Percentiles rank a stretch among this genome's conserved stretches.
Conservation (phyloP, 2,113 vertebrate species). For the Sclerurus mexicanus region DNA sequence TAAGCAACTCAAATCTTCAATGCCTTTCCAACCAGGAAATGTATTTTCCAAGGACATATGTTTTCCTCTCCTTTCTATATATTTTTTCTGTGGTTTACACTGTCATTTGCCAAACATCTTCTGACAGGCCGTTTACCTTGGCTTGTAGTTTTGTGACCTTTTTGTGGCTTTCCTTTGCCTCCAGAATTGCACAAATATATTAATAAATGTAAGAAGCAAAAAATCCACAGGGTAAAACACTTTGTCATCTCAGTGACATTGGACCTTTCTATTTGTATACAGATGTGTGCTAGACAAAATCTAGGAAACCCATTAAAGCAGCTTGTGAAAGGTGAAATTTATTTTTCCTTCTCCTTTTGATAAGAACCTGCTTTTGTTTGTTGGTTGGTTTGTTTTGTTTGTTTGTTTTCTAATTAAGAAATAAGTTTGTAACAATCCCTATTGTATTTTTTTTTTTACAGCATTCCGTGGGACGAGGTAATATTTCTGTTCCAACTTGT, state of each 20-base stretch:
- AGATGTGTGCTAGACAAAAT: not conserved
- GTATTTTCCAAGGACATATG: not conserved
- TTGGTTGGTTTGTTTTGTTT: too few relatives aligned
- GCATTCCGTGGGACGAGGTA: not conserved
- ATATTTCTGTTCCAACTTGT: not conserved
- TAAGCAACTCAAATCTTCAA: not conserved
- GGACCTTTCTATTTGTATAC: not conserved
- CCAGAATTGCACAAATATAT: not conserved
- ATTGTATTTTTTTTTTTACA: not conserved
- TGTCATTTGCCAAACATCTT: slow-evolving; percentile 21
- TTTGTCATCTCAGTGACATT: not conserved
- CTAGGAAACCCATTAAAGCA: not conserved
- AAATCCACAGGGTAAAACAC: not conserved
- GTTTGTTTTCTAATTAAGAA: not conserved
- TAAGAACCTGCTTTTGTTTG: not conserved
- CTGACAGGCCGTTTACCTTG: slow-evolving; percentile 22
- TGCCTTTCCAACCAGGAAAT: not conserved
- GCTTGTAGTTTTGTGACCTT: not conserved
- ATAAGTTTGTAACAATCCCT: not conserved
- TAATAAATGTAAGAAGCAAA: not conserved
- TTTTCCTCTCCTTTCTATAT: not conserved
- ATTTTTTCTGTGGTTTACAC: slow-evolving; percentile 6
- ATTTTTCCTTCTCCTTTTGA: not conserved
- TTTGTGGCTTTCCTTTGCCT: not conserved
- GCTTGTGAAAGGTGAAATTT: not conserved